phyloP scores from a whole-genome alignment of 2,113 vertebrate genomes.

The Phyllostomus hastatus region DNA sequence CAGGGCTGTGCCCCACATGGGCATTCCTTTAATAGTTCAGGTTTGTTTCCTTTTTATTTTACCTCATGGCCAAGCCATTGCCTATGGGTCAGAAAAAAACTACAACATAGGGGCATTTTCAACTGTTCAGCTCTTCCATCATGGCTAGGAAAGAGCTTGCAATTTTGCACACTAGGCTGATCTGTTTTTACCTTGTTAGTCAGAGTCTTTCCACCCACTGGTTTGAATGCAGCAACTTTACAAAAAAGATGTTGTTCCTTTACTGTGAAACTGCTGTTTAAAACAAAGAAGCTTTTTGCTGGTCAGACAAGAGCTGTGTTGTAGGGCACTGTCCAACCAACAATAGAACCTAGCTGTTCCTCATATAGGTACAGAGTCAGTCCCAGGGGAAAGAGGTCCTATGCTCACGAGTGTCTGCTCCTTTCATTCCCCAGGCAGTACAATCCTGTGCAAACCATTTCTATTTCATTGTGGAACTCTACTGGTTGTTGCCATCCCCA shows the following conservation, averaged over 20 bases:
- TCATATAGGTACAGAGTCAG: not conserved
- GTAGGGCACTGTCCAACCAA: not conserved
- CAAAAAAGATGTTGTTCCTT: not conserved
- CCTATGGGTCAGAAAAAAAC: not conserved
- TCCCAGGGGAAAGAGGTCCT: not conserved
- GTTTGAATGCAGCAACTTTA: not conserved
- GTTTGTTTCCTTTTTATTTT: not conserved
- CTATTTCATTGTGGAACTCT: not conserved
- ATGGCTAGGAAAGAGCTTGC: not conserved
- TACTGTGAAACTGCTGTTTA: not conserved
- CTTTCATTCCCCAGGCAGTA: not conserved
- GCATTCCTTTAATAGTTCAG: not conserved
- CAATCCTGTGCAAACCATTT: not conserved
- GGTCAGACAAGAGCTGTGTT: not conserved
- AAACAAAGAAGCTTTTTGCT: not conserved
- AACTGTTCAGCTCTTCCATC: not conserved
- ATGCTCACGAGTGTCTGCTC: not conserved
- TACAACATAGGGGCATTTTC: not conserved
- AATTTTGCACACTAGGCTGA: not conserved
- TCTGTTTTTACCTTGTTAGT: not conserved
- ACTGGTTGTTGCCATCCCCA: not conserved
- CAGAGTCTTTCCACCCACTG: not conserved
- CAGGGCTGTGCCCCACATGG: not conserved
- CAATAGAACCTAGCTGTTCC: not conserved
- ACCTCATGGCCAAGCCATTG: not conserved